A percentile compares a stretch with the other conserved stretches of the same genome.
Conservation (phyloP, 2,888 invertebrate species). For the Allygus modestus region DNA sequence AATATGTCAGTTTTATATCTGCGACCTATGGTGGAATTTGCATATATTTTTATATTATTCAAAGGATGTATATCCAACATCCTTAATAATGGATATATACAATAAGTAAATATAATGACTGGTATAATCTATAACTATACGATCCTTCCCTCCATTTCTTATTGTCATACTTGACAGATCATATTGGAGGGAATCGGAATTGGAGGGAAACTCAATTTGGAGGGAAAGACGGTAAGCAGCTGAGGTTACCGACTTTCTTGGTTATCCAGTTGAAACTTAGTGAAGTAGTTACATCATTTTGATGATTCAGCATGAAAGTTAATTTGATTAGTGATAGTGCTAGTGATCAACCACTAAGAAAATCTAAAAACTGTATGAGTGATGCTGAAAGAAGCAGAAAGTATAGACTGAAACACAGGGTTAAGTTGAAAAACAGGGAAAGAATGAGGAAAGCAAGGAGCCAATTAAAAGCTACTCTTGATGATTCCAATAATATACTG, state of each 20-base stretch:
- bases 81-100: too few relatives aligned
- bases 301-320: constrained; percentile 28
- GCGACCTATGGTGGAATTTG: not conserved
- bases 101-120: too few relatives aligned
- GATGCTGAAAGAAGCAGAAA: constrained; percentile 33
- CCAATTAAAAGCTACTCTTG: constrained; percentile 34
- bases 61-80: not conserved
- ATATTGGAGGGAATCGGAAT: constrained; percentile 13
- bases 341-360: constrained; percentile 17
- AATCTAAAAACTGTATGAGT: not conserved
- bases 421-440: constrained; percentile 48
- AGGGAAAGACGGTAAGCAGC: constrained; percentile 6
- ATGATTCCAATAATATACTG: constrained; percentile 23
- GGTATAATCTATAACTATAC: constrained; percentile 13
- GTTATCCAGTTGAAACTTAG: not conserved
- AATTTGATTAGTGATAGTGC: constrained; percentile 10
- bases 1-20: not conserved
- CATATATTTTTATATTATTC: not conserved
- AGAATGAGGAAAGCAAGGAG: constrained; percentile 43
- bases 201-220: constrained; percentile 37
- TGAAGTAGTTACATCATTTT: constrained; percentile 7
- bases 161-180: constrained; percentile 31
- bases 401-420: constrained; percentile 24
- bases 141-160: not conserved
- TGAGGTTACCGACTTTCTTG: constrained; percentile 6